Evolutionary conservation across 2,888 invertebrate species (phyloP).

Genomic region (Phasia obesa): DNA sequence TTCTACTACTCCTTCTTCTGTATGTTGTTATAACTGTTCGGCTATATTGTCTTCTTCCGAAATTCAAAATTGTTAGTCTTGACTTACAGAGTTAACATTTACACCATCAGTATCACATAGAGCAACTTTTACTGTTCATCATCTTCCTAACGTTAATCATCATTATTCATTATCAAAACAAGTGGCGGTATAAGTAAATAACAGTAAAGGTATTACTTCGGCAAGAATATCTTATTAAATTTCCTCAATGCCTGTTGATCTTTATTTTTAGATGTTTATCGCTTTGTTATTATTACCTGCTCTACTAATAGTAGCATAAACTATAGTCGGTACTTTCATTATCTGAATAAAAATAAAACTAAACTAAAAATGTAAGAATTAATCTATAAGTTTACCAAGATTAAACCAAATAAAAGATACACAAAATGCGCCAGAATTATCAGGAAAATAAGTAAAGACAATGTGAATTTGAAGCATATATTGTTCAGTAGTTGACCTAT

Average conservation of each 20-base stretch:
- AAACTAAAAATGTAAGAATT: no score
- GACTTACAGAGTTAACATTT: constrained; percentile 25
- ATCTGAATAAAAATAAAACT: not conserved
- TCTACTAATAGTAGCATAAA: no score
- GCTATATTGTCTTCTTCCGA: constrained; percentile 2
- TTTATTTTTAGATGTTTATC: constrained; percentile 28
- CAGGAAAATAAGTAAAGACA: no score
- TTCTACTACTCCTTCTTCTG: not conserved
- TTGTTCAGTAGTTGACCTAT: no score
- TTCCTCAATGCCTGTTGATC: constrained; percentile 52
- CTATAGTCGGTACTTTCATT: not conserved
- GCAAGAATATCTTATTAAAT: constrained; percentile 34
- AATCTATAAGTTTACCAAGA: no score
- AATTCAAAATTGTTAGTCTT: constrained; percentile 44
- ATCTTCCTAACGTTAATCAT: constrained; percentile 48
- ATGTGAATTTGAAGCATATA: no score
- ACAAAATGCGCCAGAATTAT: no score
- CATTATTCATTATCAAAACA: constrained; percentile 28
- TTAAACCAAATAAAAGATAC: no score
- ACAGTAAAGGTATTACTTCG: not conserved
- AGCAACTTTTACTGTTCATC: constrained; percentile 30
- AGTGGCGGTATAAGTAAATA: not conserved
- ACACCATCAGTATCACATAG: constrained; percentile 16
- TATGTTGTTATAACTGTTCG: not conserved
- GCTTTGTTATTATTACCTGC: constrained; percentile 1